A percentile compares a stretch with the other conserved stretches of the same genome.
These are phyloP conservation scores for Lates calcarifer DNA, from an alignment of 2,113 vertebrate species.

Conservation along the genomic window DNA sequence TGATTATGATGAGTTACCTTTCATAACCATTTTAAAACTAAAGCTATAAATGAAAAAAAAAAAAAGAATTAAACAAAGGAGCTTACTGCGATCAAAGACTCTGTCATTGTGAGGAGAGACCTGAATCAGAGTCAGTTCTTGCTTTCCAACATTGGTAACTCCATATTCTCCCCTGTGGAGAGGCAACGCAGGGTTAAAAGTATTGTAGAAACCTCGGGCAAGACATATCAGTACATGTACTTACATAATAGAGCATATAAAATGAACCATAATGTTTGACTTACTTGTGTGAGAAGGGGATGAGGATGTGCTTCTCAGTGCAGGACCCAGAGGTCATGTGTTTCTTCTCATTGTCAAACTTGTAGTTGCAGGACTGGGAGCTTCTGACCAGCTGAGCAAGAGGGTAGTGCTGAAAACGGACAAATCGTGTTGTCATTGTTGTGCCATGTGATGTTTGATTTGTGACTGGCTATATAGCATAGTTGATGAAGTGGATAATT, in stretches of 20 bases:
- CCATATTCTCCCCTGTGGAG: slow-evolving; percentile 86
- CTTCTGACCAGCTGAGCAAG: slow-evolving; percentile 89
- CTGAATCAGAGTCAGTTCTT: slow-evolving; percentile 87
- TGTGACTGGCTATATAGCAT: not conserved
- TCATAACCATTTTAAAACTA: not conserved
- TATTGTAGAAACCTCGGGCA: not conserved
- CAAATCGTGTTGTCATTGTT: not conserved
- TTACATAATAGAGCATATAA: not conserved
- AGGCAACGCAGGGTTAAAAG: not conserved
- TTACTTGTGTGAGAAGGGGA: slow-evolving; percentile 92
- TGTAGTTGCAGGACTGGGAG: slow-evolving; percentile 92
- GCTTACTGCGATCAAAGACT: slow-evolving; percentile 88
- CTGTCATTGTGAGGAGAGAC: slow-evolving; percentile 87
- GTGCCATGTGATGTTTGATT: not conserved
- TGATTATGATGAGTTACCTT: not conserved
- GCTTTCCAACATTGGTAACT: slow-evolving; percentile 88
- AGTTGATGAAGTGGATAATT: too few relatives aligned
- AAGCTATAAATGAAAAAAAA: not conserved
- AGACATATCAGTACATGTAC: not conserved
- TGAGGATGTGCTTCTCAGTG: slow-evolving; percentile 90
- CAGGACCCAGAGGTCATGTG: slow-evolving; percentile 90
- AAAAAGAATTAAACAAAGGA: not conserved
- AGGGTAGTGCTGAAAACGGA: slow-evolving; percentile 83
- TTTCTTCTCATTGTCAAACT: slow-evolving; percentile 88
- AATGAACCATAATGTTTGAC: slow-evolving; percentile 46